Percentiles rank a stretch among this genome's conserved stretches.
phyloP scores from a whole-genome alignment of 1,140 invertebrate genomes.

The Procambarus virginalis region DNA sequence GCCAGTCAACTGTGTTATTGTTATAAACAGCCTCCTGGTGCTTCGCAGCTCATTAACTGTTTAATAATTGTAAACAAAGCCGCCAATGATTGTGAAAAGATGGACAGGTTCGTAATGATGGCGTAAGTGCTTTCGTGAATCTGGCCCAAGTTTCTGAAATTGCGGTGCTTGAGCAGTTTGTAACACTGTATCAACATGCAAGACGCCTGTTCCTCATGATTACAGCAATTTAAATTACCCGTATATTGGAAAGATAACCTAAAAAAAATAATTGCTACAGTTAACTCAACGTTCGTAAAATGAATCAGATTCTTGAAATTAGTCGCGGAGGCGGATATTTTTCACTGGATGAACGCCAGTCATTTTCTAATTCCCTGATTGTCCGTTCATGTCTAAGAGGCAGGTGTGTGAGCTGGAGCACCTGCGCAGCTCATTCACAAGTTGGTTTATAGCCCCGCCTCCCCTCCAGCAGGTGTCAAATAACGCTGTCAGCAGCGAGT shows the following conservation, averaged over 20 bases:
- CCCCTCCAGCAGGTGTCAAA: background rate
- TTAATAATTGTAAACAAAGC: too few species aligned
- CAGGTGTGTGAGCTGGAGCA: background rate
- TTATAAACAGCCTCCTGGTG: too few species aligned
- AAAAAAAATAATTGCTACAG: background rate
- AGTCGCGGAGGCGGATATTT: background rate
- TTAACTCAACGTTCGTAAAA: constrained; percentile 2
- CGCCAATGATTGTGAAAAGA: too few species aligned
- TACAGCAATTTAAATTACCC: background rate
- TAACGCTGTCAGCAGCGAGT: background rate
- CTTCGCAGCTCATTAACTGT: too few species aligned
- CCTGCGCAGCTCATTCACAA: constrained; percentile 13
- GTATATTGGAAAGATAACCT: background rate
- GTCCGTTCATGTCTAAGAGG: background rate
- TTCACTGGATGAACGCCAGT: too few species aligned
- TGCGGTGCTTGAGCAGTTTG: too few species aligned
- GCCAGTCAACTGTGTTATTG: too few species aligned
- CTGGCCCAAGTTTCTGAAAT: too few species aligned
- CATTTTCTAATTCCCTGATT: background rate
- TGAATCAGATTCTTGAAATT: background rate
- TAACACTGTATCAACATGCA: background rate
- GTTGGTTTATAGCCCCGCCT: background rate
- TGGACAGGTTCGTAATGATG: too few species aligned
- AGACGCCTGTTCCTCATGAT: background rate
- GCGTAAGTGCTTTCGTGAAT: too few species aligned